Conservation (phyloP, 2,113 vertebrate species). For the Malaclemys terrapin region DNA sequence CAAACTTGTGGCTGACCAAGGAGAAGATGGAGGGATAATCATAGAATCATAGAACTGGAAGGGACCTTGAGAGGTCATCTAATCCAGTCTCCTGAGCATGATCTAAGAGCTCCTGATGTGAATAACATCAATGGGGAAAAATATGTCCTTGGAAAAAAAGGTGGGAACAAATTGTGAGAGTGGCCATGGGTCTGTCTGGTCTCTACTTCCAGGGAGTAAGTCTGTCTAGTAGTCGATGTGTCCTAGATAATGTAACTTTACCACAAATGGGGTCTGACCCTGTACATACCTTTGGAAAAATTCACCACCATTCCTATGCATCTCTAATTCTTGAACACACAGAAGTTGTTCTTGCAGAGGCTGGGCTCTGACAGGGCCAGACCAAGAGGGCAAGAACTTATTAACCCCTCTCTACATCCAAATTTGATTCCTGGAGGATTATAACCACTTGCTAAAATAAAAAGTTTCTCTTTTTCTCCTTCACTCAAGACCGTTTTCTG, state of each 20-base stretch:
- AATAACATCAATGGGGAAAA: not conserved
- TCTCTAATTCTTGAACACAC: not conserved
- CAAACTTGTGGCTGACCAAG: not conserved
- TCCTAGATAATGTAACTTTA: not conserved
- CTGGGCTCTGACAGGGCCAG: not conserved
- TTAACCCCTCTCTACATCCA: not conserved
- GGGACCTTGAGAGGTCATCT: too few species aligned
- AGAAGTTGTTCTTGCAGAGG: not conserved
- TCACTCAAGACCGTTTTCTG: not conserved
- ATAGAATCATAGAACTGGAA: too few species aligned
- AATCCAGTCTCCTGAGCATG: not conserved
- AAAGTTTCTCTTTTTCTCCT: not conserved
- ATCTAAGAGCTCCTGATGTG: not conserved
- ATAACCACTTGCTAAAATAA: not conserved
- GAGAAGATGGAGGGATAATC: not conserved
- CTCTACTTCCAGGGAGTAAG: not conserved
- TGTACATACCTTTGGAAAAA: not conserved
- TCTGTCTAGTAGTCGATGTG: not conserved
- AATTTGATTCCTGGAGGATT: not conserved
- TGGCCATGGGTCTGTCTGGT: too few species aligned
- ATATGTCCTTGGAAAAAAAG: not conserved
- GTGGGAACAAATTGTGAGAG: not conserved
- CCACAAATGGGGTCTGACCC: not conserved
- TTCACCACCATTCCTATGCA: not conserved
- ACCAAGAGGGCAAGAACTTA: not conserved